These are phyloP conservation scores for Clinocottus analis DNA, from an alignment of 2,113 vertebrate genomes.

Conservation along the genomic window DNA sequence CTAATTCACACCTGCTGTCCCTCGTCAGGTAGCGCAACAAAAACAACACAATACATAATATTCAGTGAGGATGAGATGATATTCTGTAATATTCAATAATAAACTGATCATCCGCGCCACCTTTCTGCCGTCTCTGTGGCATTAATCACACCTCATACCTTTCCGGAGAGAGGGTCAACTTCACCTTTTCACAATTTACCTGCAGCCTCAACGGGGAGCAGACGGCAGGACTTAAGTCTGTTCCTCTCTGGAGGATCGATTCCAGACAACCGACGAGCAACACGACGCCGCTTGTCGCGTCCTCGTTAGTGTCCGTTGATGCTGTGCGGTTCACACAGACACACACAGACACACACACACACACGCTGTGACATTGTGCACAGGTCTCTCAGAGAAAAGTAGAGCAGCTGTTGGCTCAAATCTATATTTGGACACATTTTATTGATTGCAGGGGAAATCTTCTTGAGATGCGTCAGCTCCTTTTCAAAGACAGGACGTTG, in stretches of 20 bases:
- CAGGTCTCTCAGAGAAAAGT: neutral
- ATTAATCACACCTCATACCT: constrained; percentile 16
- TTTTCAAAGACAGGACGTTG: neutral
- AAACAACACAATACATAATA: neutral
- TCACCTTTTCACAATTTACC: constrained; percentile 47
- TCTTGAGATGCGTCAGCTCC: neutral
- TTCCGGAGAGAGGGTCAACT: neutral
- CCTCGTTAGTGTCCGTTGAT: neutral
- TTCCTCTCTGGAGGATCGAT: constrained; percentile 44
- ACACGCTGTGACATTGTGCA: neutral
- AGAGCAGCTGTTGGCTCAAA: neutral
- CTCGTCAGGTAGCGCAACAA: neutral
- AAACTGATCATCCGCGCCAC: neutral
- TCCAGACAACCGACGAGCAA: constrained; percentile 28
- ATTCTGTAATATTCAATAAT: neutral
- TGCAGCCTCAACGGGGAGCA: constrained; percentile 13
- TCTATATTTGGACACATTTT: neutral
- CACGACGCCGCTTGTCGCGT: constrained; percentile 7
- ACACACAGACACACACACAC: neutral
- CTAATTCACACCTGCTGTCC: neutral
- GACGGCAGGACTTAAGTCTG: constrained; percentile 42
- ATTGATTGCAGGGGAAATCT: neutral
- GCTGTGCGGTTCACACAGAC: neutral
- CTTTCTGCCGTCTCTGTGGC: neutral
- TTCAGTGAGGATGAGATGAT: too few species aligned